These are phyloP conservation scores for Liposcelis brunnea DNA, from an alignment of 2,888 invertebrate species.

Conservation along the genomic window DNA sequence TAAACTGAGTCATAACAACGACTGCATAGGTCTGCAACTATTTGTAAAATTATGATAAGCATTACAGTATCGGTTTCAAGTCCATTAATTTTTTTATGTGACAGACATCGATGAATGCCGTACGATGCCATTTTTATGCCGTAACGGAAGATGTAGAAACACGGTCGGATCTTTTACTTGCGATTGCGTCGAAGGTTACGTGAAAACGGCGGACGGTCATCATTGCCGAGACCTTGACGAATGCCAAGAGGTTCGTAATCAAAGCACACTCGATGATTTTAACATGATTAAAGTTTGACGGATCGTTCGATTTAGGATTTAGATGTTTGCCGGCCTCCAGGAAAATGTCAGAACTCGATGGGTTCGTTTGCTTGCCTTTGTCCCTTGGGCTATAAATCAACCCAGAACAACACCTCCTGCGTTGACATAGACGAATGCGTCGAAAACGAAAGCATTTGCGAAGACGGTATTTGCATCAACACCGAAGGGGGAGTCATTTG, in stretches of 20 bases:
- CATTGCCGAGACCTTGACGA: constrained; percentile 68
- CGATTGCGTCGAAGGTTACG: constrained; percentile 65
- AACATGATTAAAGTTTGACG: no score
- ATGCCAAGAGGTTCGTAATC: constrained; percentile 45
- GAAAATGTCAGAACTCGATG: constrained; percentile 48
- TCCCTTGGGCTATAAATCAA: constrained; percentile 58
- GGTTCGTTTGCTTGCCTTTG: constrained; percentile 60
- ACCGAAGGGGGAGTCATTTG: constrained; percentile 68
- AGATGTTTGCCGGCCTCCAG: constrained; percentile 41
- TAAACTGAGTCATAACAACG: constrained; percentile 57
- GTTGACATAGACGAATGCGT: constrained; percentile 64
- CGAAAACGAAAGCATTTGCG: constrained; percentile 51
- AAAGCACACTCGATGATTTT: no score
- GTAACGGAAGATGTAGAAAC: constrained; percentile 70
- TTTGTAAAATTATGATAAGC: not conserved
- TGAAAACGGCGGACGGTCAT: constrained; percentile 51
- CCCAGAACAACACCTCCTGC: constrained; percentile 38
- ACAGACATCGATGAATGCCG: constrained; percentile 68
- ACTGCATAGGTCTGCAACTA: constrained; percentile 53
- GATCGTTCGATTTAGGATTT: constrained; percentile 33
- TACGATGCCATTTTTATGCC: constrained; percentile 66
- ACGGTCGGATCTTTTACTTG: constrained; percentile 62
- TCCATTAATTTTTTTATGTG: constrained; percentile 12
- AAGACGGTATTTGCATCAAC: constrained; percentile 66
- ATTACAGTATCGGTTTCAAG: not conserved